Percentiles rank a stretch among this genome's conserved stretches.
These are phyloP conservation scores for Calephelis virginiensis DNA, from an alignment of 1,140 invertebrate species.

Conservation along the genomic window DNA sequence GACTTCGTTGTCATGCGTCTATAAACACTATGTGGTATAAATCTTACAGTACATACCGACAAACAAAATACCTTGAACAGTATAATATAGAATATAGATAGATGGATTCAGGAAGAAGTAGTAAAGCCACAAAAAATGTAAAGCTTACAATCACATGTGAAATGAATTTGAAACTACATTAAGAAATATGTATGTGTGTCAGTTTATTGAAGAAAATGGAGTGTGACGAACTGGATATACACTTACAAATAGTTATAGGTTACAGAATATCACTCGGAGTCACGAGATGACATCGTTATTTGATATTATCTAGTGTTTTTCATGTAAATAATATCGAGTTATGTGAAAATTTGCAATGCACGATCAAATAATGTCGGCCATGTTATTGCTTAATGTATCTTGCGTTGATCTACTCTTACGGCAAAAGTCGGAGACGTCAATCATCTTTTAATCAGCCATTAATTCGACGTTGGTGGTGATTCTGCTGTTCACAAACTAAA, in stretches of 20 bases:
- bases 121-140: too few relatives aligned
- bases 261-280: background rate
- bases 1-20: too few relatives aligned
- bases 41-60: too few relatives aligned
- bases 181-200: background rate
- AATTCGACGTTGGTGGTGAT: too few relatives aligned
- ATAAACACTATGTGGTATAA: too few relatives aligned
- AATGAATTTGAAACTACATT: background rate
- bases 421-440: too few relatives aligned
- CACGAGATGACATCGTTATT: conserved; percentile 12
- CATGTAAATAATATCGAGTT: background rate
- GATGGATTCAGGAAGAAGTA: too few relatives aligned
- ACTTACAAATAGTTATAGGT: conserved; percentile 9
- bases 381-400: background rate
- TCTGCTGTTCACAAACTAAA: too few relatives aligned
- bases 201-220: conserved; percentile 8
- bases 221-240: conserved; percentile 10
- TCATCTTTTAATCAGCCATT: too few relatives aligned
- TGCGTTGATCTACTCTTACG: too few relatives aligned
- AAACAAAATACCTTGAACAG: too few relatives aligned
- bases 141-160: background rate
- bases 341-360: conserved; percentile 5
- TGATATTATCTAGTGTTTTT: background rate
- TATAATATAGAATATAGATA: too few relatives aligned
- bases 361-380: background rate